Evolutionary conservation across 2,113 vertebrate species (phyloP), one percentile per base, ranked within the genome.

Genomic region (Pangasianodon hypophthalmus): DNA sequence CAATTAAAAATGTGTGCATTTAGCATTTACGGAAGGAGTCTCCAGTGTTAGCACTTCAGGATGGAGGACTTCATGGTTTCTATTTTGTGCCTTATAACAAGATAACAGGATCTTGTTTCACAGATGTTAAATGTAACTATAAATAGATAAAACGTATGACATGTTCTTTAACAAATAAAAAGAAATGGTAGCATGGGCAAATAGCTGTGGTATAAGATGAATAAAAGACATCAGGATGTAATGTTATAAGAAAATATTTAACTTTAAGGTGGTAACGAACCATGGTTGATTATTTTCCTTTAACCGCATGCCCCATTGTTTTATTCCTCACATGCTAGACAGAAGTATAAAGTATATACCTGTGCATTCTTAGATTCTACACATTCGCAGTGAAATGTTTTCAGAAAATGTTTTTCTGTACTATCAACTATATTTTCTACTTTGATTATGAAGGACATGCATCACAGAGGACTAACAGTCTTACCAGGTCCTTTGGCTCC

Each of bases 401-500:
- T 37, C 37, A 37, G 37, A 41, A 19, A 73, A n/a, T n/a, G n/a
- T n/a, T n/a, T n/a, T n/a, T 19, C 69, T 21, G 6, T 0, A 41
- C 8, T 21, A 41, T 8, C 69, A 73, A 19, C 16, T 4, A 6
- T 32, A 32, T 46, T 75, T 44, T 44, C 6, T 19, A 73, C 52
- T 80, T 52, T 14, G 6, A 13, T 48, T 26, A 79, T 75, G 56
- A 60, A 24, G 41, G 6, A 71, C n/a, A 8, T 6, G 14, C 3
- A n/a, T 14, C 1, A 50, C 4, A 48, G 2, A 26, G 77, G 37
- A 16, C 6, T n/a, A 69, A 54, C 62, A 86, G 18, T 79, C 96
- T 92, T 80, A 99, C 98, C 98, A 93, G 98, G 98, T 67, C 98
- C 98, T 95, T 97, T 99, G 87, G 98, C 98, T 92, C 98, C 98